Conservation (phyloP, 92 coral and sea anemone species). For the Paramuricea clavata region DNA sequence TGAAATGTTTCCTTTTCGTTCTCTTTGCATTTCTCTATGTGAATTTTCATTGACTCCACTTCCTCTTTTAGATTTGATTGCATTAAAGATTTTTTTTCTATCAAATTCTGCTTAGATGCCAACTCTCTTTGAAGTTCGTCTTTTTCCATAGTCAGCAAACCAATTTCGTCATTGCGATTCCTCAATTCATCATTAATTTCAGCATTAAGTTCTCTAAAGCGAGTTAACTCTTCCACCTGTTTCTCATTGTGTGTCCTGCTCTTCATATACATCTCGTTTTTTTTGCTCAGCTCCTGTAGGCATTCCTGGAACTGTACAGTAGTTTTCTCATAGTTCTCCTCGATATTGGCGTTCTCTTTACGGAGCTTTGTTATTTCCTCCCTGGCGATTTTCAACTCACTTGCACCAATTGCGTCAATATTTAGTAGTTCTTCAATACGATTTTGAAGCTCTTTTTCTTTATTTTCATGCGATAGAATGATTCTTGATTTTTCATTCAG, state of each 20-base stretch:
- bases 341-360: background rate
- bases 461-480: background rate
- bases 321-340: slow-evolving; percentile 10
- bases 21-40: slow-evolving; percentile 5
- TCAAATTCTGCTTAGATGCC: background rate
- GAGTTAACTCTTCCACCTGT: slow-evolving; percentile 30
- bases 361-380: slow-evolving; percentile 1
- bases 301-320: slow-evolving; percentile 30
- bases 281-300: slow-evolving; percentile 1
- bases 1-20: background rate
- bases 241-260: background rate
- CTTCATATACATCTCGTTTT: slow-evolving; percentile 6
- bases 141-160: slow-evolving; percentile 32
- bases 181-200: slow-evolving; percentile 24
- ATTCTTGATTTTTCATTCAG: slow-evolving; percentile 18
- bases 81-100: background rate
- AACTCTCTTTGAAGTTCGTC: slow-evolving; percentile 12
- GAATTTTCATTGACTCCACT: slow-evolving; percentile 5
- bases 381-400: slow-evolving; percentile 13
- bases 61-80: slow-evolving; percentile 2
- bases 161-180: slow-evolving; percentile 20
- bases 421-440: slow-evolving; percentile 26
- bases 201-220: slow-evolving; percentile 35
- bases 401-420: slow-evolving; percentile 3
- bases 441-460: slow-evolving; percentile 34